Percentiles rank a stretch among this genome's conserved stretches.
Conservation (phyloP, 1,140 invertebrate species). For the Lepidurus apus region DNA sequence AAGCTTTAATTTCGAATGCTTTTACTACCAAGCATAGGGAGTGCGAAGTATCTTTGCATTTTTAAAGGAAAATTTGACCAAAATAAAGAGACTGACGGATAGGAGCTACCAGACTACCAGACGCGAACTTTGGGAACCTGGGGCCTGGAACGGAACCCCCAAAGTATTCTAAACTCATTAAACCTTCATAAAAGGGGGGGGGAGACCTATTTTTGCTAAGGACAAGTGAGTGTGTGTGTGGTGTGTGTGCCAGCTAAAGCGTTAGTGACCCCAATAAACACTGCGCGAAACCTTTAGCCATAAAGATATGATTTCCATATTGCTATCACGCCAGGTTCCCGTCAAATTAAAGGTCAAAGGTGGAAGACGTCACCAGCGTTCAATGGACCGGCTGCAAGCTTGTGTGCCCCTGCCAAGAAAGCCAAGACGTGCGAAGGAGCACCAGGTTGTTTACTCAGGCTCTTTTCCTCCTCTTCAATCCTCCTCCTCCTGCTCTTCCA, state of each 20-base stretch:
- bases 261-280: neutral
- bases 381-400: neutral
- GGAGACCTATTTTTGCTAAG: neutral
- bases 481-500: neutral
- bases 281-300: neutral
- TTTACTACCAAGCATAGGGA: no score
- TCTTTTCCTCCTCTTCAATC: neutral
- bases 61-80: no score
- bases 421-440: neutral
- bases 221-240: neutral
- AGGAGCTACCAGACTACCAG: no score
- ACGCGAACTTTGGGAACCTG: no score
- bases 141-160: no score
- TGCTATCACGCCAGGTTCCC: constrained; percentile 14
- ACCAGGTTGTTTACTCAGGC: constrained; percentile 13
- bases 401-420: neutral
- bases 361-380: neutral
- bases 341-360: constrained; percentile 22
- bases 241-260: neutral
- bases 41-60: no score
- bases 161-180: neutral
- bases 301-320: neutral
- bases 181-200: neutral
- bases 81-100: no score
- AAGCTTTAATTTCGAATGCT: no score